Conservation (phyloP, 2,888 invertebrate genomes). For the Tanytarsus gracilentus region DNA sequence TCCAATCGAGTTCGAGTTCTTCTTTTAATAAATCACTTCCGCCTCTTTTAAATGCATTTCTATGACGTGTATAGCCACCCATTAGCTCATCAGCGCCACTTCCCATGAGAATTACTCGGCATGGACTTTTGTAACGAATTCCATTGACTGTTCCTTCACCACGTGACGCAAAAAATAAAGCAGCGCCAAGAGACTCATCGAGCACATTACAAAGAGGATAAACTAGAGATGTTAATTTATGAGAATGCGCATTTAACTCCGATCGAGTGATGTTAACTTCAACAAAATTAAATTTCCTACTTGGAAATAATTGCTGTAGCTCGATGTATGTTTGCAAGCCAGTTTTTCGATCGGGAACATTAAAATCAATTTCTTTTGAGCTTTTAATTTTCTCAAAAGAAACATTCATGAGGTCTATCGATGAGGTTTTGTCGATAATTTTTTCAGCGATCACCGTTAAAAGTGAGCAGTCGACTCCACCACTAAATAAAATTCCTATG, state of each 20-base stretch:
- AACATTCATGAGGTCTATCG: constrained; percentile 91
- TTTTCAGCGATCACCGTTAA: constrained; percentile 70
- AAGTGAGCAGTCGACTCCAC: constrained; percentile 92
- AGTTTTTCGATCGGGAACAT: constrained; percentile 79
- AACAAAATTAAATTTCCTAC: constrained; percentile 72
- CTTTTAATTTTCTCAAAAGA: constrained; percentile 60
- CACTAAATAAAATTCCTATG: constrained; percentile 84
- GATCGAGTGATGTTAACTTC: constrained; percentile 64
- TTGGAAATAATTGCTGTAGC: constrained; percentile 57
- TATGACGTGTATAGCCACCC: constrained; percentile 86
- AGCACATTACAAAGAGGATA: constrained; percentile 79
- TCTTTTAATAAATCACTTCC: constrained; percentile 48
- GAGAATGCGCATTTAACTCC: constrained; percentile 49
- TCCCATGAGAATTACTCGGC: constrained; percentile 32
- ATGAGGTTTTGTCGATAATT: constrained; percentile 52
- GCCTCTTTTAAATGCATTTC: constrained; percentile 56
- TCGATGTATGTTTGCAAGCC: constrained; percentile 62
- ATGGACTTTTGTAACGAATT: constrained; percentile 32
- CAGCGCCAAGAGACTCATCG: constrained; percentile 93
- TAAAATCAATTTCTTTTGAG: constrained; percentile 41
- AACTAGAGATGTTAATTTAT: constrained; percentile 63
- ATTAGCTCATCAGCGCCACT: constrained; percentile 92
- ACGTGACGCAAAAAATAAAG: constrained; percentile 91
- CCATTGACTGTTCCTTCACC: constrained; percentile 48
- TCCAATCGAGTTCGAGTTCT: constrained; percentile 70